Evolutionary conservation across 2,888 invertebrate species (phyloP).

Genomic region (Mimas tiliae): DNA sequence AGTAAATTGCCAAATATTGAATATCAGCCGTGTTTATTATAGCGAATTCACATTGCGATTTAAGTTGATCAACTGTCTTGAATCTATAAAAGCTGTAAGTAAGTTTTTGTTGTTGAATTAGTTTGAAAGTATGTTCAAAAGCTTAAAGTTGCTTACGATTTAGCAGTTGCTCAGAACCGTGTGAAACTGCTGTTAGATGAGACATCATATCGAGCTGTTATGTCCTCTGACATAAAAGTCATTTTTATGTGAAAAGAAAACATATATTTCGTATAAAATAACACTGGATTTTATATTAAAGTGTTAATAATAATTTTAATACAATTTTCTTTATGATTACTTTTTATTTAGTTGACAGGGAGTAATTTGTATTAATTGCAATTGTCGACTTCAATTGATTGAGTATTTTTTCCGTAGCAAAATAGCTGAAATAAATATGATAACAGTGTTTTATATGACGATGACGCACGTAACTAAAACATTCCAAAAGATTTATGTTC

Average conservation of each 20-base stretch:
- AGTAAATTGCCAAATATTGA: not conserved
- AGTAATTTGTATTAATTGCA: not conserved
- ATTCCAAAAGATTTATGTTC: not conserved
- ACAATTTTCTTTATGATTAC: not conserved
- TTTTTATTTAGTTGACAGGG: not conserved
- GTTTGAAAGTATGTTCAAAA: too few relatives aligned
- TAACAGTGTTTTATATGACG: conserved; percentile 11
- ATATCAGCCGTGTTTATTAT: not conserved
- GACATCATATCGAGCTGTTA: not conserved
- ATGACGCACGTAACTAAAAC: conserved; percentile 7
- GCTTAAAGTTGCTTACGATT: too few relatives aligned
- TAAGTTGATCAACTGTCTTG: too few relatives aligned
- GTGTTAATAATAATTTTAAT: not conserved
- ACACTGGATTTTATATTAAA: not conserved
- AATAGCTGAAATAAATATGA: not conserved
- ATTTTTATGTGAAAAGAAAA: too few relatives aligned
- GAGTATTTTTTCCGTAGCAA: not conserved
- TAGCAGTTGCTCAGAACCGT: too few relatives aligned
- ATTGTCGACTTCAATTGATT: not conserved
- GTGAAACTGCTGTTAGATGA: too few relatives aligned
- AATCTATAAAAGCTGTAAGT: too few relatives aligned
- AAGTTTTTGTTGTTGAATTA: too few relatives aligned
- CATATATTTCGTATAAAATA: not conserved
- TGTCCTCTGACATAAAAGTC: too few relatives aligned
- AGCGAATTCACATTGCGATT: too few relatives aligned